Evolutionary conservation across 1,140 invertebrate genomes (phyloP), one percentile per base, ranked within the genome.

Genomic region (Pseudomyrmex pallidus): DNA sequence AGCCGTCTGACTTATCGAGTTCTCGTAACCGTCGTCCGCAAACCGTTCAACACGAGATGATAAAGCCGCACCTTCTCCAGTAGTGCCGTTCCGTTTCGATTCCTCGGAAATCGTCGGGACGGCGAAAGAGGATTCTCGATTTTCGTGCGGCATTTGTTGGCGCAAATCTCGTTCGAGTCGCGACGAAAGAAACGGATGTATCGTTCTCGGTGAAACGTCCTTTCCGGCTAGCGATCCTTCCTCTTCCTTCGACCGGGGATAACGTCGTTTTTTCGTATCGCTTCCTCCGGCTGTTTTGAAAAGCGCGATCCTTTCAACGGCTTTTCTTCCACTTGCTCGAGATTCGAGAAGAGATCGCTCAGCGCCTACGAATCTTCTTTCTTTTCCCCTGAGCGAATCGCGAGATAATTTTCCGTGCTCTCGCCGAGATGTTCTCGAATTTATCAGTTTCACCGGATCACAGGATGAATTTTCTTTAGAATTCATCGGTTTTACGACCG

Each of bases 11-110:
- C 62, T 74, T 61, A 46, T 54, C 57, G 10, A n/a, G 46, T 50
- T 10, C 9, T 50, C 64, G 56, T 87, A 67, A 85, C 68, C 66
- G 20, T 73, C 66, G 20, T 3, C 56, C 44, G 20, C 78, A 82
- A 85, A 86, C 84, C 54, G 50, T 35, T 2, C 56, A 73, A 61
- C 35, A 46, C 48, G 54, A 25, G 52, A 57, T 84, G 86, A 90
- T 82, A 68, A 88, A 73, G 73, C 10, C 0, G 3, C 3, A 48
- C 44, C 22, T 20, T 1, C 15, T 15, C 15, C n/a, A 1, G n/a
- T 1, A 0, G 46, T 35, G 52, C 44, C n/a, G 52, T 54, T 22
- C 17, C n/a, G 20, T 4, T 12, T 61, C 22, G 46, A 25, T 54
- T 13, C 2, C 8, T 8, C 10, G 1, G 1, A 8, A 48, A 62